phyloP scores from a whole-genome alignment of 2,888 invertebrate species.

The Drosophila eohydei region DNA sequence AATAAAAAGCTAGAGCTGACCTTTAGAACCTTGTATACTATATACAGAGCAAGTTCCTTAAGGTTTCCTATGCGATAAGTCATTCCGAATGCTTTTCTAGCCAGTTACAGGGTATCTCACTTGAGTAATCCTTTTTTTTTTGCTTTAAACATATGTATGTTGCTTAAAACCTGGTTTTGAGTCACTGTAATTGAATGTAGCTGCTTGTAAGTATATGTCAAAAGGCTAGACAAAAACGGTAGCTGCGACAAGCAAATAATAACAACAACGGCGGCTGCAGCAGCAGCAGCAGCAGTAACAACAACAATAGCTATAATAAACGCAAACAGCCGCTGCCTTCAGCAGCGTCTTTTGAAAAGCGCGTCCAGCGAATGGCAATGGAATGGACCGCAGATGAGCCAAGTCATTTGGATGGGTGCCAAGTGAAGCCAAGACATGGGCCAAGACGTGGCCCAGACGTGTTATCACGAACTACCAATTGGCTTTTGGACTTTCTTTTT shows the following conservation, averaged over 20 bases:
- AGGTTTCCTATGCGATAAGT: neutral
- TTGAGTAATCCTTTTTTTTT: neutral
- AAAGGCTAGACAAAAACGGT: conserved; percentile 56
- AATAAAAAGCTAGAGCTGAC: neutral
- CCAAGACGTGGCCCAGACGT: conserved; percentile 52
- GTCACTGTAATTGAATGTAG: conserved; percentile 31
- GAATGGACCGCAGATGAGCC: conserved; percentile 49
- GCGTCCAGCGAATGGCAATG: conserved; percentile 27
- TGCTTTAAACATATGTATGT: conserved; percentile 20
- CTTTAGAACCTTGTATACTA: neutral
- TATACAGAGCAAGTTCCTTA: neutral
- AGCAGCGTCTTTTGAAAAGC: conserved; percentile 41
- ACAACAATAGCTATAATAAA: conserved; percentile 21
- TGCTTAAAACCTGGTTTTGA: conserved; percentile 23
- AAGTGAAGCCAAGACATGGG: conserved; percentile 34
- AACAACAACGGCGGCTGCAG: conserved; percentile 29
- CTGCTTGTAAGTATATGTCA: conserved; percentile 28
- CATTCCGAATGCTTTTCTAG: neutral
- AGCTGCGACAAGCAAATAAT: conserved; percentile 40
- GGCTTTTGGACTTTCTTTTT: conserved; percentile 65
- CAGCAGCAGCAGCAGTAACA: conserved; percentile 20
- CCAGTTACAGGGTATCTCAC: conserved; percentile 8
- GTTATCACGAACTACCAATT: conserved; percentile 61
- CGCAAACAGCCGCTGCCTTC: conserved; percentile 28
- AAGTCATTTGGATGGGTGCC: conserved; percentile 52